Base-by-base conservation (phyloP, 2,113 vertebrate species). In the Gambusia holbrooki region DNA sequence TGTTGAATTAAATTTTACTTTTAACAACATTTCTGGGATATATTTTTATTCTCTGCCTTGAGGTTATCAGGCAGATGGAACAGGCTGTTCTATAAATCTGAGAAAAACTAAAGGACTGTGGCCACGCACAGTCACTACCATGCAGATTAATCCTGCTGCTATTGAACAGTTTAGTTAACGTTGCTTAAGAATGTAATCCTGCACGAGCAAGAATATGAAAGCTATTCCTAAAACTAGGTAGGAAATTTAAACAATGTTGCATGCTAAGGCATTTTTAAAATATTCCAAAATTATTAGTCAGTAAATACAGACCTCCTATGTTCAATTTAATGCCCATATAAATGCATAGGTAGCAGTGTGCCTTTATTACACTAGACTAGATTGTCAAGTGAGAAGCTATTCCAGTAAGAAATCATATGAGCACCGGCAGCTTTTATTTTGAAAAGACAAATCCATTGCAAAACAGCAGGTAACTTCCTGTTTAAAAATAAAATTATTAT, bases 1-100 rank as follows among this genome's bases (percentile, higher is more conserved):
- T 28, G 19, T 87, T 90, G 87, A 73, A 89, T 87, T 88, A 87
- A 74, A 88, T 89, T 89, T 91, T 32, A 90, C 37, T 62, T 71
- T 86, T 79, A 83, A 89, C 81, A 83, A 90, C 69, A 80, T 87
- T 80, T 87, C 85, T 90, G 86, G 81, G 76, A 76, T 74, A 78
- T 27, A 42, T 37, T 84, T 62, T 30, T 83, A 79, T 73, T 74
- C 76, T 82, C 71, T 80, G 77, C 84, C 84, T 89, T 84, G 60
- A 78, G 40, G 28, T 81, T 80, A 37, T 69, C 66, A 54, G 66
- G 85, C 81, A 71, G 84, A 89, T 88, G 82, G 79, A 88, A 84
- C 85, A 73, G 75, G 74, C 86, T 81, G 85, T 89, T 89, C 87
- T 89, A 66, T 76, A 77, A 84, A 87, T 82, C 79, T 70, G 77